A percentile compares a stretch with the other conserved stretches of the same genome.
These are phyloP conservation scores for Mythimna lalbum DNA, from an alignment of 2,888 invertebrate species.

Conservation along the genomic window DNA sequence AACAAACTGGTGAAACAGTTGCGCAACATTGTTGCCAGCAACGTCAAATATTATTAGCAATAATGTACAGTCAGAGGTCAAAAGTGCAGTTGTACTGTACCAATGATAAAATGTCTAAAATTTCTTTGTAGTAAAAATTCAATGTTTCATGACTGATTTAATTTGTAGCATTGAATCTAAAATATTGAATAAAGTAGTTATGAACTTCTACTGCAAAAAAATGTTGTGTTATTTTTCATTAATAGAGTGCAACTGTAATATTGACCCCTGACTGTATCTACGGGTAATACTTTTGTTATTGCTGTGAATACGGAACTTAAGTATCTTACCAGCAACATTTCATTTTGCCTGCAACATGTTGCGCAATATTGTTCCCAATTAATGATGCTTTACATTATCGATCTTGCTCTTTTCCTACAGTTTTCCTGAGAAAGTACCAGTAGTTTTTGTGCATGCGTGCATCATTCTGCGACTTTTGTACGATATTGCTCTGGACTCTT, in stretches of 20 bases:
- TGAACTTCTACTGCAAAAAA: too few species aligned
- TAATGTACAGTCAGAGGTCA: too few species aligned
- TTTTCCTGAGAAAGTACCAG: slow-evolving; percentile 94
- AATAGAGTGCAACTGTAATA: too few species aligned
- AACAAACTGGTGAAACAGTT: slow-evolving; percentile 14
- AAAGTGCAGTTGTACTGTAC: too few species aligned
- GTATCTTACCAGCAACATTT: not conserved
- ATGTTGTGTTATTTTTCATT: too few species aligned
- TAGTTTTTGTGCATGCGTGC: slow-evolving; percentile 95
- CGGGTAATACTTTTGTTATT: not conserved
- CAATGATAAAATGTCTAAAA: too few species aligned
- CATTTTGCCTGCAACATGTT: not conserved
- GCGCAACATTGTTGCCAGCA: not conserved
- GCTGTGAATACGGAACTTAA: not conserved
- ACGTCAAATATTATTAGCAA: too few species aligned
- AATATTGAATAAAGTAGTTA: too few species aligned
- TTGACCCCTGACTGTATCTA: too few species aligned
- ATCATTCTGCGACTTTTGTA: slow-evolving; percentile 97
- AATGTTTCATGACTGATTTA: too few species aligned
- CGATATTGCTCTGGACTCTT: slow-evolving; percentile 98
- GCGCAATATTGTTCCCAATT: slow-evolving; percentile 3
- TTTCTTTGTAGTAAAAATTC: too few species aligned
- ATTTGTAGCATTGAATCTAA: too few species aligned
- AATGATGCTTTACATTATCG: slow-evolving; percentile 1
- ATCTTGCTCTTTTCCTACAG: slow-evolving; percentile 76